phyloP scores from a whole-genome alignment of 2,113 vertebrate genomes.

The Stigmatopora argus region DNA sequence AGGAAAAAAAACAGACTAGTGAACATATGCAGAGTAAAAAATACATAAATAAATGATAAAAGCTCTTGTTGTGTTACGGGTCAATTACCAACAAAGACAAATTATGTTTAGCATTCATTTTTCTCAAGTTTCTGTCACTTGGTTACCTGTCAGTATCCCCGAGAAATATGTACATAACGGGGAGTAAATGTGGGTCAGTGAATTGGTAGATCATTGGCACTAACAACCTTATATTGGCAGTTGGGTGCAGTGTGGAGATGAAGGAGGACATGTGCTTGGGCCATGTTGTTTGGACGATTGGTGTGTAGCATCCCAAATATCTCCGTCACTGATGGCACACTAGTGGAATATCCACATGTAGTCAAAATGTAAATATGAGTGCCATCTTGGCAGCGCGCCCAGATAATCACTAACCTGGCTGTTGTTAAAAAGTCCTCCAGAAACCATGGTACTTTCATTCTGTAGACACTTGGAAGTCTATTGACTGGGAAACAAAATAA shows the following conservation, averaged over 20 bases:
- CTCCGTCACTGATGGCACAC: conserved; percentile 78
- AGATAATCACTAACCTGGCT: conserved; percentile 66
- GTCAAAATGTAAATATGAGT: neutral
- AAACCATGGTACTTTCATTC: conserved; percentile 87
- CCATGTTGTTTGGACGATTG: conserved; percentile 72
- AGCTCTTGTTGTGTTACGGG: too few relatives aligned
- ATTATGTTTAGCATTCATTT: too few relatives aligned
- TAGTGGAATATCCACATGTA: conserved; percentile 35
- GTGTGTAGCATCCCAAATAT: conserved; percentile 87
- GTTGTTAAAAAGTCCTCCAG: conserved; percentile 82
- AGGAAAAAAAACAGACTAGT: neutral
- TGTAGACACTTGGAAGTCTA: conserved; percentile 80
- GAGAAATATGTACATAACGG: too few relatives aligned
- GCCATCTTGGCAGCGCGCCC: neutral
- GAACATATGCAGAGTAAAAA: too few relatives aligned
- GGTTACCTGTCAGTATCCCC: too few relatives aligned
- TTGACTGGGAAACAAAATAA: conserved; percentile 63
- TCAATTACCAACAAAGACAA: too few relatives aligned
- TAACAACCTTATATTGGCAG: conserved; percentile 87
- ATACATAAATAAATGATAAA: too few relatives aligned
- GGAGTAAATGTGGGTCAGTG: neutral
- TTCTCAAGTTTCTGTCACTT: too few relatives aligned
- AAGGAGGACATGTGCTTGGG: conserved; percentile 68
- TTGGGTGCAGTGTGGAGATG: conserved; percentile 87
- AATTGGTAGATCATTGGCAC: neutral